These are phyloP conservation scores for Nibea coibor DNA, from an alignment of 2,113 vertebrate species.

Conservation along the genomic window DNA sequence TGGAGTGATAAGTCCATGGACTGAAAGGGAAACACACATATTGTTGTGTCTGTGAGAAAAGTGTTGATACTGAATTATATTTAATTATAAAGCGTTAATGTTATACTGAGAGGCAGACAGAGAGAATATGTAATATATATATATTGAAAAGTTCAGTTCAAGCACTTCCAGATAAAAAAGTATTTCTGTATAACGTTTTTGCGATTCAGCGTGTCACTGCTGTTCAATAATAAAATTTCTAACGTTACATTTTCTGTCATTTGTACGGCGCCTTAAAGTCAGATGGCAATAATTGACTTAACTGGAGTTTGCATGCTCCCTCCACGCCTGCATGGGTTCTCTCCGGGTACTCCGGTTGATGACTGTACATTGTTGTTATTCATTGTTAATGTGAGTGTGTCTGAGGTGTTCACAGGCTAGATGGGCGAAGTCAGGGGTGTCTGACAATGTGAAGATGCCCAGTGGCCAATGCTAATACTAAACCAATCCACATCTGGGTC, in stretches of 20 bases:
- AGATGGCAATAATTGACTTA: background rate
- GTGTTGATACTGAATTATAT: constrained; percentile 18
- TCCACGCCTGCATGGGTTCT: no score
- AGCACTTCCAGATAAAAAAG: constrained; percentile 22
- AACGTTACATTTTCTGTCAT: constrained; percentile 3
- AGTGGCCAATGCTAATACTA: no score
- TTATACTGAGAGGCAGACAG: constrained; percentile 31
- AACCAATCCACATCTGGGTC: no score
- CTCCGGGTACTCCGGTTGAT: no score
- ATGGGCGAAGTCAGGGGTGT: no score
- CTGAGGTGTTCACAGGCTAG: no score
- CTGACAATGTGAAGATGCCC: no score
- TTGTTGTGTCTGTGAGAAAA: background rate
- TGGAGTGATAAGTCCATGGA: constrained; percentile 94
- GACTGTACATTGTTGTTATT: no score
- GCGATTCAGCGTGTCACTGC: constrained; percentile 44
- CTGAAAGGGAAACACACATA: constrained; percentile 50
- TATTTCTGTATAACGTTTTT: constrained; percentile 35
- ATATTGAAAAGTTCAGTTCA: constrained; percentile 13
- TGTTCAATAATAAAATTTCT: constrained; percentile 48
- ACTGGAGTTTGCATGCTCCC: no score
- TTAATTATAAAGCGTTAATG: constrained; percentile 39
- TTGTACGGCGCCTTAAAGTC: background rate
- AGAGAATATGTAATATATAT: constrained; percentile 6
- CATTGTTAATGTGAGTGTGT: no score